A percentile compares a stretch with the other conserved stretches of the same genome.
phyloP scores from a whole-genome alignment of 2,888 invertebrate species.

The Nymphalis urticae region DNA sequence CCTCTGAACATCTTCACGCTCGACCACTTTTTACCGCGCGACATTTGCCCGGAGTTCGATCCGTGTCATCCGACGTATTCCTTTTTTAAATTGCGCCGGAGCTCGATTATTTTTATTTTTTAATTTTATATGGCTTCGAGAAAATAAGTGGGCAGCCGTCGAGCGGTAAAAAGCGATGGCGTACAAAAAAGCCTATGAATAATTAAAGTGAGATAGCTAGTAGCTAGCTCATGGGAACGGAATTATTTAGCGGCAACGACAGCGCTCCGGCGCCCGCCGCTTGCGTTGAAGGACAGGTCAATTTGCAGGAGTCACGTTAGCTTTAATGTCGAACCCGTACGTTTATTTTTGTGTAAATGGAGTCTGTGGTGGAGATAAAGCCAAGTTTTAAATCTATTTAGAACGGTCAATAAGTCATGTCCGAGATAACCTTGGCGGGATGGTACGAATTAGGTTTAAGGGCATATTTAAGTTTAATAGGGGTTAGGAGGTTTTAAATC shows the following conservation, averaged over 20 bases:
- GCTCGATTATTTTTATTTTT: conserved; percentile 77
- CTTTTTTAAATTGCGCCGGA: conserved; percentile 79
- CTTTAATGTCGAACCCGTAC: conserved; percentile 53
- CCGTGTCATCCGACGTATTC: conserved; percentile 82
- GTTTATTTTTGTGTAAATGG: conserved; percentile 37
- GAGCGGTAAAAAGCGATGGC: conserved; percentile 77
- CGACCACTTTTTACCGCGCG: conserved; percentile 81
- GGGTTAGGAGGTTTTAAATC: conserved; percentile 66
- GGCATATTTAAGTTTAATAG: conserved; percentile 79
- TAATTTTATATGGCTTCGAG: conserved; percentile 77
- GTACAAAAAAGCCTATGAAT: conserved; percentile 80
- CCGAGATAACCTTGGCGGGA: conserved; percentile 17
- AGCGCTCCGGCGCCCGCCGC: conserved; percentile 66
- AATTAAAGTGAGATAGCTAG: conserved; percentile 81
- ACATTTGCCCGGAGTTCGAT: conserved; percentile 82
- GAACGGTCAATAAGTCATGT: conserved; percentile 2
- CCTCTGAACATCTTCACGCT: conserved; percentile 54
- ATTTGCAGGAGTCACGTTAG: conserved; percentile 69
- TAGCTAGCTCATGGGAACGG: conserved; percentile 81
- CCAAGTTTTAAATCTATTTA: conserved; percentile 3
- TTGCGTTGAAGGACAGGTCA: conserved; percentile 76
- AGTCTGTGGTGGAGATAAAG: background rate
- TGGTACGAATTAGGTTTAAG: conserved; percentile 59
- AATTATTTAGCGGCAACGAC: conserved; percentile 73
- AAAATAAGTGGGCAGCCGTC: conserved; percentile 57